Base-by-base conservation (phyloP, 2,797 vertebrate species). In the Sebastes goodei region DNA sequence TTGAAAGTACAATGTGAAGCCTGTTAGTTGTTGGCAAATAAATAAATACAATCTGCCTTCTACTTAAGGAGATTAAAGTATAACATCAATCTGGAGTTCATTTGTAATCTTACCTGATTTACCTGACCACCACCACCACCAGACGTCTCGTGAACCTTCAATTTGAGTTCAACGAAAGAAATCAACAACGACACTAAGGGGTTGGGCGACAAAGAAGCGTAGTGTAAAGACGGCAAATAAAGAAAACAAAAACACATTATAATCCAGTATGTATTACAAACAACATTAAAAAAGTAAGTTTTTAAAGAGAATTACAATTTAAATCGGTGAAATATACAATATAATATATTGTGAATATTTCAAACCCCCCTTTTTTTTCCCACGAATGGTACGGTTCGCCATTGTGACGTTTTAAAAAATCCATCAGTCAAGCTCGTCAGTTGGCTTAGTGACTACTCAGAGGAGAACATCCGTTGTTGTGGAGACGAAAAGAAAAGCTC, bases 401-500 rank as follows among this genome's bases (percentile, higher is more conserved):
- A 86, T 92, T 91, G 94, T 96, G 95, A 94, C 95, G 95, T 93
- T 88, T 89, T 85, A 90, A 93, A 93, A 92, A 92, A 91, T 90
- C 93, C 89, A 92, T 91, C 80, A 93, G 88, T 82, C 88, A 89
- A 84, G 82, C 62, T 92, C 76, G 85, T 84, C 92, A 87, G 88
- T 94, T 94, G 92, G 91, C 85, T 89, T 55, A 42, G 38, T 42
- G 38, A 70, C 87, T 86, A 82, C 88, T 92, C 86, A 86, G 94
- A 88, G 79, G 83, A 87, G 90, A 93, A 91, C 85, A 87, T 77
- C 91, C 91, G 91, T 94, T 94, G 94, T 94, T 91, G 93, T 89
- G 89, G 62, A 76, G 87, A 70, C 81, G 81, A 90, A 90, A 49
- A 20, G 17, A 49, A 92, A 93, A 92, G 69, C 81, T n/a, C 7